Conservation (phyloP, 2,113 vertebrate genomes). For the Synchiropus splendidus region DNA sequence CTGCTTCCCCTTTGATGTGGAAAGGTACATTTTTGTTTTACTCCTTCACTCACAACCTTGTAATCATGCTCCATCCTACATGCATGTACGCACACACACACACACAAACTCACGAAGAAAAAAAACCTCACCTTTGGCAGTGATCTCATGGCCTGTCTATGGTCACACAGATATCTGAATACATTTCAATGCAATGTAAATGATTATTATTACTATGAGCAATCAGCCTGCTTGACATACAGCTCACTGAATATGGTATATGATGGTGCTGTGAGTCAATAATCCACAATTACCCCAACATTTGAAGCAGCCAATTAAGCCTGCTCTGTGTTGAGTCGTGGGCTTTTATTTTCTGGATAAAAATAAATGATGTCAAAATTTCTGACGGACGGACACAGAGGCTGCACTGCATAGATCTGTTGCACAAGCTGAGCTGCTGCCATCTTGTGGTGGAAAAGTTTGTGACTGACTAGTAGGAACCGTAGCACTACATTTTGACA, state of each 20-base stretch:
- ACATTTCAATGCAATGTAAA: too few species aligned
- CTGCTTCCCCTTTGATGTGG: conserved; percentile 96
- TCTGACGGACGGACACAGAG: conserved; percentile 22
- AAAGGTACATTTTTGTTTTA: conserved; percentile 74
- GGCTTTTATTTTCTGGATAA: conserved; percentile 35
- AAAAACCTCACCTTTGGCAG: neutral
- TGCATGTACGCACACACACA: neutral
- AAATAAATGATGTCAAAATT: conserved; percentile 49
- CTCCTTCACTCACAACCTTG: neutral
- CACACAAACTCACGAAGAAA: conserved; percentile 4
- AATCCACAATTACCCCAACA: neutral
- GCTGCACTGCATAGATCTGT: neutral
- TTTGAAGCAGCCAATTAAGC: conserved; percentile 8
- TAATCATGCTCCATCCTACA: neutral
- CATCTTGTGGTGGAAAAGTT: conserved; percentile 67
- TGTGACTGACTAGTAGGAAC: neutral
- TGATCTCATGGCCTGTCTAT: neutral
- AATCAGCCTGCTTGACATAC: too few species aligned
- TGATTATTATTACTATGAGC: too few species aligned
- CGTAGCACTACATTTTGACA: too few species aligned
- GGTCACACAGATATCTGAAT: too few species aligned
- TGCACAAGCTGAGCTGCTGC: conserved; percentile 69
- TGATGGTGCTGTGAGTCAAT: neutral
- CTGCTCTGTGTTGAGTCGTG: conserved; percentile 14
- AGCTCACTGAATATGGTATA: neutral